Evolutionary conservation across 2,797 vertebrate species (phyloP).

Genomic region (Aplochiton taeniatus): DNA sequence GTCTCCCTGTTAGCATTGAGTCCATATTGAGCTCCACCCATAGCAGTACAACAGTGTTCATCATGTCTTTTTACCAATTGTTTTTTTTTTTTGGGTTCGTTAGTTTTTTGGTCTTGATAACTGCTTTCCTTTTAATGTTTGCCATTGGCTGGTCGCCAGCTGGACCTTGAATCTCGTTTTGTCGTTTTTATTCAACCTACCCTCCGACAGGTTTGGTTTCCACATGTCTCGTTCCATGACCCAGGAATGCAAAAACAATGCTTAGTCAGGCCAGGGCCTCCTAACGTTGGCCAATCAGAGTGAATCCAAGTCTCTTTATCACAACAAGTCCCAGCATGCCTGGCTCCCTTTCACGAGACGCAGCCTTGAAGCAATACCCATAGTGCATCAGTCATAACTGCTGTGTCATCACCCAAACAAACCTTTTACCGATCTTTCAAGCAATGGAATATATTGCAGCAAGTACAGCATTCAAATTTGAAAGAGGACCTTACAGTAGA

Average conservation of each 20-base stretch:
- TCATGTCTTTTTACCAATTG: constrained; percentile 52
- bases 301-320: constrained; percentile 16
- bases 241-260: constrained; percentile 70
- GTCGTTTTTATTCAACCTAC: constrained; percentile 1
- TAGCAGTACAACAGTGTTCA: constrained; percentile 43
- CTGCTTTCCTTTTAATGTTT: constrained; percentile 40
- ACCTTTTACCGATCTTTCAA: too few species aligned
- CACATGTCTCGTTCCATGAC: constrained; percentile 49
- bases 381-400: constrained; percentile 18
- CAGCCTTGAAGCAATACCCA: constrained; percentile 61
- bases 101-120: constrained; percentile 44
- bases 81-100: constrained; percentile 43
- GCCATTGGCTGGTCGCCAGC: constrained; percentile 58
- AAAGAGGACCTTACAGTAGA: constrained; percentile 5
- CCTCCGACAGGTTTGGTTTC: too few species aligned
- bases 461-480: too few species aligned
- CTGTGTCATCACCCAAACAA: too few species aligned
- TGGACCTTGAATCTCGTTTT: constrained; percentile 40
- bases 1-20: constrained; percentile 46
- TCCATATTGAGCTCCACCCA: constrained; percentile 61
- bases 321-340: constrained; percentile 49
- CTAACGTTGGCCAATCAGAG: constrained; percentile 16
- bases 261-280: constrained; percentile 55
- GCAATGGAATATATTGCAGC: too few species aligned
- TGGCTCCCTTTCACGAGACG: constrained; percentile 43